phyloP scores from a whole-genome alignment of 2,888 invertebrate genomes.

The Halictus quadricinctus region DNA sequence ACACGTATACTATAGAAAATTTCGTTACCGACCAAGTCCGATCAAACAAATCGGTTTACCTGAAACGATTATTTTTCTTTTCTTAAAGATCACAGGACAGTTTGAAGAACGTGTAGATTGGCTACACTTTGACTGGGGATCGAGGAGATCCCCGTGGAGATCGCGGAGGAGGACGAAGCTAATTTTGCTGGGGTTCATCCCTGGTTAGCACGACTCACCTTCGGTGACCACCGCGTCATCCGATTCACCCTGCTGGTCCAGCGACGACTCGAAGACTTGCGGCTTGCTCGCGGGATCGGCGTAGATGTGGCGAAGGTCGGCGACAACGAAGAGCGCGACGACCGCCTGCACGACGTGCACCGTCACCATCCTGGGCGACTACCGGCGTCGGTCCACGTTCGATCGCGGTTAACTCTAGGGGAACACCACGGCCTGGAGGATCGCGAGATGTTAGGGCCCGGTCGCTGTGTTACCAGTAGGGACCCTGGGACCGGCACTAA shows the following conservation, averaged over 20 bases:
- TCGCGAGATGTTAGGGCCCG: constrained; percentile 47
- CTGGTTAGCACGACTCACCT: constrained; percentile 67
- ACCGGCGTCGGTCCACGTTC: constrained; percentile 30
- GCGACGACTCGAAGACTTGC: background rate
- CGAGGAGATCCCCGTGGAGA: background rate
- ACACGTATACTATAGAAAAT: constrained; percentile 15
- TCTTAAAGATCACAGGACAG: background rate
- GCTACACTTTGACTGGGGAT: background rate
- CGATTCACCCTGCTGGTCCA: constrained; percentile 46
- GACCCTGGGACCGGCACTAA: constrained; percentile 79
- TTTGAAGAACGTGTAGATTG: background rate
- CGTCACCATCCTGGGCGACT: constrained; percentile 52
- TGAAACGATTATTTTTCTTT: background rate
- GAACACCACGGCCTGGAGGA: constrained; percentile 17
- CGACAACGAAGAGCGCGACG: constrained; percentile 23
- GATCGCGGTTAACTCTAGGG: background rate
- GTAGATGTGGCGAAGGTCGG: background rate
- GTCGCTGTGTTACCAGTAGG: constrained; percentile 50
- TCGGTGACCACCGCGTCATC: constrained; percentile 69
- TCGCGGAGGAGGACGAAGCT: background rate
- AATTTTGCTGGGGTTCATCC: background rate
- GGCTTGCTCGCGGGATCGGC: constrained; percentile 31
- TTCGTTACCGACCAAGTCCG: background rate
- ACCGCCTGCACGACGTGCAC: constrained; percentile 40
- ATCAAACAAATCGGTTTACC: background rate